phyloP scores from a whole-genome alignment of 1,140 invertebrate species.

The Mamestra configurata region DNA sequence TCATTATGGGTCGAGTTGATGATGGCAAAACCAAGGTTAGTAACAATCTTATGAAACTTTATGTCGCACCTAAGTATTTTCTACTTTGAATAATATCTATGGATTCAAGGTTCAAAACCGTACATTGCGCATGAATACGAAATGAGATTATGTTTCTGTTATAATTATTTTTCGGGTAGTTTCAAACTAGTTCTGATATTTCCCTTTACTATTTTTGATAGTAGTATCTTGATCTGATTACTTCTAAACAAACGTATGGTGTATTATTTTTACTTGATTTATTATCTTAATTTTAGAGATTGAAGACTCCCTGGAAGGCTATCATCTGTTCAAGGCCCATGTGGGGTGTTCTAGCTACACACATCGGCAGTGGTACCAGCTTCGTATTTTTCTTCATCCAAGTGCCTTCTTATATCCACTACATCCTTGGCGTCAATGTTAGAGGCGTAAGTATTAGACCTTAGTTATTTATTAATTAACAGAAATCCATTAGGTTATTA shows the following conservation, averaged over 20 bases:
- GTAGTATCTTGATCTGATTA: neutral
- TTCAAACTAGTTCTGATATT: too few species aligned
- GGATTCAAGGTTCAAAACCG: too few species aligned
- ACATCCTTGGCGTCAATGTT: slow-evolving; percentile 93
- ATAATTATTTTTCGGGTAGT: too few species aligned
- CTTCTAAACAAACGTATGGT: too few species aligned
- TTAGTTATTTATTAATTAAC: neutral
- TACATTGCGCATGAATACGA: too few species aligned
- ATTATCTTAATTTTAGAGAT: slow-evolving; percentile 56
- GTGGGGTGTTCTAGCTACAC: slow-evolving; percentile 93
- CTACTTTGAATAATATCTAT: too few species aligned
- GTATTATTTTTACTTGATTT: neutral
- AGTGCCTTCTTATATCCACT: slow-evolving; percentile 96
- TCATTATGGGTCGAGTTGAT: too few species aligned
- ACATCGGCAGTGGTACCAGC: slow-evolving; percentile 95
- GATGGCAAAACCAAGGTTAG: too few species aligned
- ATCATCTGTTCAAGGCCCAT: slow-evolving; percentile 93
- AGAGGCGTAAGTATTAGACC: slow-evolving; percentile 83
- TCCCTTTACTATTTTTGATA: too few species aligned
- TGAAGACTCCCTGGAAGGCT: slow-evolving; percentile 91
- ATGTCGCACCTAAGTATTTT: too few species aligned
- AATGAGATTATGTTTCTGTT: too few species aligned
- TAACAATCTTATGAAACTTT: too few species aligned
- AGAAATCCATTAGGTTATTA: neutral
- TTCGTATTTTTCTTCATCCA: slow-evolving; percentile 96